Evolutionary conservation across 2,113 vertebrate species (phyloP).

Genomic region (Chamaea fasciata): DNA sequence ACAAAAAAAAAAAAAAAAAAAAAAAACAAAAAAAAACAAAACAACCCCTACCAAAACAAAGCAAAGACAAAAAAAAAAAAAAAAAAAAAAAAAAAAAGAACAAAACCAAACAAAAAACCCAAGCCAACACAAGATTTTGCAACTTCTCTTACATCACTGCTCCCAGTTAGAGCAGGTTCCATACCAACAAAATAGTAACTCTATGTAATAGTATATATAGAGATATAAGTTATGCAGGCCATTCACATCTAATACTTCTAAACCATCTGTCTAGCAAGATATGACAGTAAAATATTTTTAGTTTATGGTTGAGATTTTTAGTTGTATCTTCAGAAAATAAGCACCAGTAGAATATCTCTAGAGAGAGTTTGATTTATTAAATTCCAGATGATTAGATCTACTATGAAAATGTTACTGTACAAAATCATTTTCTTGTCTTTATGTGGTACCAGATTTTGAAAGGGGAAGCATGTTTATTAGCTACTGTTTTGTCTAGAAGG

Average conservation of each 20-base stretch:
- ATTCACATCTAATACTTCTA: not conserved
- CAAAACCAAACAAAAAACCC: not conserved
- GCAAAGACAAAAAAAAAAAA: not conserved
- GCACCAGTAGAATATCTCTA: not conserved
- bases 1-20: not conserved
- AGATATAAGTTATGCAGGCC: not conserved
- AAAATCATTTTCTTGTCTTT: not conserved
- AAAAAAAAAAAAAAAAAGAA: not conserved
- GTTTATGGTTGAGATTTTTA: not conserved
- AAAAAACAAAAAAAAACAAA: not conserved
- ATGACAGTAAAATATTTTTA: not conserved
- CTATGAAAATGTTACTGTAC: not conserved
- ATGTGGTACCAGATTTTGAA: not conserved
- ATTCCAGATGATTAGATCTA: not conserved
- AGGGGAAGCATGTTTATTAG: not conserved
- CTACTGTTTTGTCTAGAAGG: not conserved
- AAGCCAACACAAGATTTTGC: not conserved
- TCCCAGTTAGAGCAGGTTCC: not conserved
- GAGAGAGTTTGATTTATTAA: not conserved
- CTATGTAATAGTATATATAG: fast-evolving
- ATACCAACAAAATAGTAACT: not conserved
- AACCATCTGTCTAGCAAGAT: not conserved
- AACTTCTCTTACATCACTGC: not conserved
- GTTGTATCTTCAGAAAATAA: not conserved
- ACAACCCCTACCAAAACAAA: not conserved